A percentile compares a stretch with the other conserved stretches of the same genome.
Conservation (phyloP, 1,140 invertebrate genomes). For the Lepidostoma basale region DNA sequence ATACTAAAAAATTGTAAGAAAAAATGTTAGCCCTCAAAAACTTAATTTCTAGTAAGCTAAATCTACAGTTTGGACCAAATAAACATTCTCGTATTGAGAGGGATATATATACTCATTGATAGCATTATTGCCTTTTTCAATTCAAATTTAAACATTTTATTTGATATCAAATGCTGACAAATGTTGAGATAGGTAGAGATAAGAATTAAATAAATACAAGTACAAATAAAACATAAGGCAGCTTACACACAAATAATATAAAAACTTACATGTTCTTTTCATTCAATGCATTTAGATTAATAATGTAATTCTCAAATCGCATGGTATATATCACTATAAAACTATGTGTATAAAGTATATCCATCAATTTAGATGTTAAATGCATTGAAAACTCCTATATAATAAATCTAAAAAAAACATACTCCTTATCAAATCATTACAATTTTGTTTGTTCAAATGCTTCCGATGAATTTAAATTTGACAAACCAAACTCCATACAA, state of each 20-base stretch:
- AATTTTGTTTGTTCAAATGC: no score
- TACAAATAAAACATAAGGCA: constrained; percentile 1
- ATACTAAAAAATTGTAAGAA: constrained; percentile 34
- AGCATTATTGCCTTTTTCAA: no score
- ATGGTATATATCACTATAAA: constrained; percentile 6
- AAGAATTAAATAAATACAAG: constrained; percentile 1
- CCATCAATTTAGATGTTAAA: constrained; percentile 8
- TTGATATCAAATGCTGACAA: no score
- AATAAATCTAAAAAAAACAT: constrained; percentile 5
- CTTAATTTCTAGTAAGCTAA: constrained; percentile 26
- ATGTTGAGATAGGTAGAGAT: background rate
- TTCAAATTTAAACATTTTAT: no score
- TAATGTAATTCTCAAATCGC: background rate
- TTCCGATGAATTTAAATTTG: no score
- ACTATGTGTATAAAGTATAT: constrained; percentile 13
- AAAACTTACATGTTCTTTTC: background rate
- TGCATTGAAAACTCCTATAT: background rate
- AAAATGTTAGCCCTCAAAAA: constrained; percentile 36
- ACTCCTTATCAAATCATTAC: no score
- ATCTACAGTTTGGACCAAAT: constrained; percentile 1
- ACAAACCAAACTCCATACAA: no score
- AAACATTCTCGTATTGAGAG: background rate
- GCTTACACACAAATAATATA: background rate
- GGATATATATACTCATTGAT: no score
- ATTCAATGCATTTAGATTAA: constrained; percentile 5